Conservation (phyloP, 2,113 vertebrate genomes). For the Indicator indicator region DNA sequence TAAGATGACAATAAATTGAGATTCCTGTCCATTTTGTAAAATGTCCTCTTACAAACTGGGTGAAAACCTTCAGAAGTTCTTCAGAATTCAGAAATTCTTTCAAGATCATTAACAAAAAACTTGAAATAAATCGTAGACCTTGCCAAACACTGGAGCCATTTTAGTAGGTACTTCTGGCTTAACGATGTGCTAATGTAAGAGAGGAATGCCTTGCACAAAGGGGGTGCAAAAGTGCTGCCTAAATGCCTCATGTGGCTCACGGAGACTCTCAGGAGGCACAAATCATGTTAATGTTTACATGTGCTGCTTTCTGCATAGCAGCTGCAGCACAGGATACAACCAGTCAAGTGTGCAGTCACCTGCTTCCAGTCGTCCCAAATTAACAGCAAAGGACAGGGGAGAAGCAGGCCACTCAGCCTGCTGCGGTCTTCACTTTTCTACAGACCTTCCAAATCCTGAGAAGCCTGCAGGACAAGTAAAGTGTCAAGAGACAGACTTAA, state of each 20-base stretch:
- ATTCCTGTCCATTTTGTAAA: not conserved
- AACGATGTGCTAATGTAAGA: not conserved
- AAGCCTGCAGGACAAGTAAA: not conserved
- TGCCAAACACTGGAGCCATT: not conserved
- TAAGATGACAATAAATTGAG: not conserved
- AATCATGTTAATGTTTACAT: slow-evolving; percentile 43
- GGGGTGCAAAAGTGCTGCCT: slow-evolving; percentile 36
- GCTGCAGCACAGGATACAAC: slow-evolving; percentile 38
- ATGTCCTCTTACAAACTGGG: not conserved
- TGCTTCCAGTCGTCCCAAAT: not conserved
- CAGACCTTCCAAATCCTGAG: not conserved
- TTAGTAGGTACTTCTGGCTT: not conserved
- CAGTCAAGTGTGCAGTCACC: slow-evolving; percentile 60
- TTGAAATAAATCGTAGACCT: not conserved
- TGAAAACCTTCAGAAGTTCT: not conserved
- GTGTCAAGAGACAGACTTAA: not conserved
- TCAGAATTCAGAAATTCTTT: not conserved
- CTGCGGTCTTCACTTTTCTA: not conserved
- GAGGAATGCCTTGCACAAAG: not conserved
- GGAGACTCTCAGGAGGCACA: not conserved
- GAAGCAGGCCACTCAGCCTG: not conserved
- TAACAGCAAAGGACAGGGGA: slow-evolving; percentile 2
- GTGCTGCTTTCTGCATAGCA: slow-evolving; percentile 44
- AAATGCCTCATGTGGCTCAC: not conserved
- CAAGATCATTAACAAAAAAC: not conserved